Evolutionary conservation across 2,888 invertebrate species (phyloP), one percentile per base, ranked within the genome.

Genomic region (Plagodis pulveraria): DNA sequence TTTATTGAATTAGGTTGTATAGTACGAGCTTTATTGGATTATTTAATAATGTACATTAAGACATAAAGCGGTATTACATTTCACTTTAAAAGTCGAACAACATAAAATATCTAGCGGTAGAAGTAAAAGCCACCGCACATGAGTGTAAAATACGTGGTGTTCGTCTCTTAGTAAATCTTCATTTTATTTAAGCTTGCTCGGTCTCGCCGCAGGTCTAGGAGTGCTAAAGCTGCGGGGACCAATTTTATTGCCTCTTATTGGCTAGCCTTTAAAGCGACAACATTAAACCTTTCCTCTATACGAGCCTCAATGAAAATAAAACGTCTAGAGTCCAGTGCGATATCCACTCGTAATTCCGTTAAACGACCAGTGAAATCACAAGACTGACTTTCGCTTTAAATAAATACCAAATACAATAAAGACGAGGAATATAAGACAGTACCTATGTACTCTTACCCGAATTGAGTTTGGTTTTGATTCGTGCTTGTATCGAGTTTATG

Each of bases 171-270:
- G 72, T 81, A 83, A 80, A 83, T 79, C 78, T 78, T 75, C 70
- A 71, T 75, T 83, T 81, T 78, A 80, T 78, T 71, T 78, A 64
- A 58, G 55, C 73, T 76, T 76, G 52, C 61, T 46, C 53, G 73
- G 71, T 74, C 77, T 73, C 73, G 72, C 74, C 76, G 68, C 75
- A 71, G 76, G 74, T 71, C 74, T 73, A 73, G 69, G 68, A 69
- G 67, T 72, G 73, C 62, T 69, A 66, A 66, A 69, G 73, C 81
- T 73, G 66, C 70, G 64, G 76, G 72, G 76, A 76, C 75, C 73
- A 70, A 74, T 82, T 87, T 87, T 86, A 87, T 84, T 81, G 78
- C 77, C 74, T 80, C 75, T 79, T 82, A 81, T 81, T 81, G 81
- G 77, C 76, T 75, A 71, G 73, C 78, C 73, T 81, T 80, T 81